Percentiles rank a stretch among this genome's conserved stretches.
These are phyloP conservation scores for Cassiopea xamachana DNA, from an alignment of 30 jellyfish, hydroid and myxozoan species.

Conservation along the genomic window DNA sequence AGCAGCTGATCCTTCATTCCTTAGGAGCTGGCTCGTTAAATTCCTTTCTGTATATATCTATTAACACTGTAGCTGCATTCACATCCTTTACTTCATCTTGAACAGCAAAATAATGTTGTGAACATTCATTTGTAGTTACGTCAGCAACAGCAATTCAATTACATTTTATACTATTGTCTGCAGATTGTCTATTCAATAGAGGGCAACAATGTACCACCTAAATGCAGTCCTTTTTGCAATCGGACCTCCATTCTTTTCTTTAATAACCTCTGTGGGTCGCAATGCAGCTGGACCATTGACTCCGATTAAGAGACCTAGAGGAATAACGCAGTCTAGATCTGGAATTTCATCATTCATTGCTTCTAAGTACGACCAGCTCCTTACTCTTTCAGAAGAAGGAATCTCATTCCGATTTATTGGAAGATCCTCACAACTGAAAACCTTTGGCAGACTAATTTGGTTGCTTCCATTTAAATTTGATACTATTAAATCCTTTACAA, in stretches of 20 bases:
- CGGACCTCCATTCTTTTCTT: conserved; percentile 49
- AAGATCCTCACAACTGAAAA: conserved; percentile 52
- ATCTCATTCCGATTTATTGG: conserved; percentile 28
- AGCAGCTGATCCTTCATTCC: conserved; percentile 20
- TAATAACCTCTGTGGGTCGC: conserved; percentile 40
- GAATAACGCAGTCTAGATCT: conserved; percentile 36
- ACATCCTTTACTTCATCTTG: conserved; percentile 17
- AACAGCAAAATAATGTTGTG: conserved; percentile 50
- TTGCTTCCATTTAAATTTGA: conserved; percentile 33
- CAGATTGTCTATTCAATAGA: conserved; percentile 2
- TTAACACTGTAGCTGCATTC: background rate
- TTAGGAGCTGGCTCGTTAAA: conserved; percentile 44
- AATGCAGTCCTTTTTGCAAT: conserved; percentile 38
- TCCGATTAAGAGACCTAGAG: conserved; percentile 47
- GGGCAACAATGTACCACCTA: conserved; percentile 56
- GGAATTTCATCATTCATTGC: conserved; percentile 41
- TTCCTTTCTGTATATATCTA: conserved; percentile 26
- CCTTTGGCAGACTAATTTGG: conserved; percentile 50
- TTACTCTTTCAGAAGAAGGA: conserved; percentile 37
- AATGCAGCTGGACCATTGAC: conserved; percentile 47
- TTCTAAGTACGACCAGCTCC: conserved; percentile 27
- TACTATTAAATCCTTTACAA: conserved; percentile 8
- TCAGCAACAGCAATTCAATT: conserved; percentile 41
- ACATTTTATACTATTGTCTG: background rate
- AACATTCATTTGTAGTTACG: conserved; percentile 7